phyloP scores from a whole-genome alignment of 2,113 vertebrate genomes.

The Leucopternis melanops region DNA sequence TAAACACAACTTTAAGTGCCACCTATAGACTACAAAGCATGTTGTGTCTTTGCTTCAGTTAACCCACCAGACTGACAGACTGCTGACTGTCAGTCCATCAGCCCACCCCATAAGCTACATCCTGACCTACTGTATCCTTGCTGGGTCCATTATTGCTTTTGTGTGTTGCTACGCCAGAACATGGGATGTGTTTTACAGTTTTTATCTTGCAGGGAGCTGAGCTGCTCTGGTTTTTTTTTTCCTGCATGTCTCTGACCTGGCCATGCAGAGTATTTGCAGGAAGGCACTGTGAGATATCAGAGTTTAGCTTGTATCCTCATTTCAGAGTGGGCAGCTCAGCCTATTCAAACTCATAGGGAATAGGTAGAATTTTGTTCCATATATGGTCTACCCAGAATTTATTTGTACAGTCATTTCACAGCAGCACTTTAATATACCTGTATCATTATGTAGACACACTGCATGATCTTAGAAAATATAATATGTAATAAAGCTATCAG shows the following conservation, averaged over 20 bases:
- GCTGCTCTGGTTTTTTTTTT: neutral
- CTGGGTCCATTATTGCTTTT: neutral
- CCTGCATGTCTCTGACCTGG: neutral
- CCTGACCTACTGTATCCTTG: neutral
- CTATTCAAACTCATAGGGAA: neutral
- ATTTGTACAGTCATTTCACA: neutral
- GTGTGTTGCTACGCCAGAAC: neutral
- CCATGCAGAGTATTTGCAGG: neutral
- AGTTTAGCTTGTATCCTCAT: neutral
- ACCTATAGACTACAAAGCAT: conserved; percentile 40
- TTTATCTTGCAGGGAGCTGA: neutral
- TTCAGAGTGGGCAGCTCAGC: neutral
- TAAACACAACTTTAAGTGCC: conserved; percentile 43
- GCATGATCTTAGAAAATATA: neutral
- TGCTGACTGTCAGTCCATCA: neutral
- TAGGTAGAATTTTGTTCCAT: neutral
- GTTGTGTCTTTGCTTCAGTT: conserved; percentile 18
- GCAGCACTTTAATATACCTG: neutral
- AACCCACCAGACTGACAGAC: neutral
- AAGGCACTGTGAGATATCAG: neutral
- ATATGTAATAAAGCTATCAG: neutral
- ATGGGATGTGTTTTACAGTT: neutral
- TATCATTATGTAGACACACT: neutral
- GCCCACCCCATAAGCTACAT: neutral
- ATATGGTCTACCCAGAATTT: neutral